Evolutionary conservation across 2,888 invertebrate genomes (phyloP).

Genomic region (Temnothorax unifasciatus): DNA sequence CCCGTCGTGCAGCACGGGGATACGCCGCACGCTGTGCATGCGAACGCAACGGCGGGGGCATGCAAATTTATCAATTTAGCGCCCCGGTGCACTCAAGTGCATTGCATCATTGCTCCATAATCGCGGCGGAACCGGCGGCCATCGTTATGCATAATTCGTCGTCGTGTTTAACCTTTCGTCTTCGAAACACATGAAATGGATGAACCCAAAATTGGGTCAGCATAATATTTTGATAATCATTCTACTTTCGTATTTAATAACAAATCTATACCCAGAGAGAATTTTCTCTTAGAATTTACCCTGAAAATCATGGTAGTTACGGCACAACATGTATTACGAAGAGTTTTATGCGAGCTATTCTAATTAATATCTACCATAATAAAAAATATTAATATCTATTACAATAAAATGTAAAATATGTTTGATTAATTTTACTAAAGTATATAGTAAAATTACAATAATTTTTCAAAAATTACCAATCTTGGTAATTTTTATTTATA

Average conservation of each 20-base stretch:
- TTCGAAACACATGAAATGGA: not conserved
- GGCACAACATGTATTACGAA: no score
- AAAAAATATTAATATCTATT: no score
- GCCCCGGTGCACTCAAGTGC: conserved; percentile 76
- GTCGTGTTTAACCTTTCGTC: not conserved
- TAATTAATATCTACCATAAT: no score
- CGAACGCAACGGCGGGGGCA: conserved; percentile 71
- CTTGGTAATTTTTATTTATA: no score
- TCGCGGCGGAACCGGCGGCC: conserved; percentile 57
- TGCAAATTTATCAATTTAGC: conserved; percentile 85
- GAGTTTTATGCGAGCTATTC: no score
- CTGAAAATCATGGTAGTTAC: no score
- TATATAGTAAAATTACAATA: no score
- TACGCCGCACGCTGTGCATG: conserved; percentile 58
- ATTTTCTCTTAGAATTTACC: no score
- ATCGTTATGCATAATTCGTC: conserved; percentile 31
- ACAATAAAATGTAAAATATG: no score
- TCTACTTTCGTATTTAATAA: not conserved
- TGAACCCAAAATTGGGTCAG: conserved; percentile 14
- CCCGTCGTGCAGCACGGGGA: conserved; percentile 44
- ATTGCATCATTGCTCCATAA: conserved; percentile 75
- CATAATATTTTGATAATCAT: not conserved
- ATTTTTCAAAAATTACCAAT: no score
- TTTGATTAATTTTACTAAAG: no score
- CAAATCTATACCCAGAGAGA: not conserved